Base-by-base conservation (phyloP, 2,113 vertebrate genomes). In the Ciconia maguari region DNA sequence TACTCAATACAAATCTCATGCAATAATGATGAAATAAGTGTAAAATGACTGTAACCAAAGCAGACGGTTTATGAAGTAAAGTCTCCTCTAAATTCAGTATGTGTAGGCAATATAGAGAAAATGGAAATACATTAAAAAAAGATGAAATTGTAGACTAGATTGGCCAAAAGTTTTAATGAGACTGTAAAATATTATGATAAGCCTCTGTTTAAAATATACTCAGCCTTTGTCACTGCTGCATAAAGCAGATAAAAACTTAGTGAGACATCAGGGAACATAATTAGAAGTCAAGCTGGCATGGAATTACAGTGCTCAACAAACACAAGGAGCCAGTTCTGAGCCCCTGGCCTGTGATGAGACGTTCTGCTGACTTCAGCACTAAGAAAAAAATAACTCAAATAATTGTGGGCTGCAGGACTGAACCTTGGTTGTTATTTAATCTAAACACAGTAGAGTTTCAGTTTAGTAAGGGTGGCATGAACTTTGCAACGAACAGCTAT, bases 141-240 rank as follows among this genome's bases (percentile, higher is more conserved):
- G 46, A 97, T 96, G 90, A 97, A 97, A 97, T 29, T 89, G 42
- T 93, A 96, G 94, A 77, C 78, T 83, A 92, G 87, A 83, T 77
- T 93, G 85, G 76, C 93, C 51, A 7, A 93, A 96, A 96, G 62
- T 92, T 97, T 98, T 97, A 97, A 96, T 93, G 85, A 96, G 71
- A 95, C 51, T 85, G 46, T 94, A 97, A 98, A 97, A 97, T 96
- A 96, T 94, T 96, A 96, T 71, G 41, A 34, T 96, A 95, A 94
- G 58, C 69, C 58, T 94, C 89, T 92, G 20, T 94, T 64, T 96
- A 94, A 96, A 92, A 92, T 93, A 90, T 82, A 74, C 76, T 94
- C 4, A 0, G 93, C 79, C 87, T 68, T 82, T 91, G 44, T 70
- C 60, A 85, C 54, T n/a, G 68, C 16, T 52, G 1, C 64, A 76